Percentiles rank a stretch among this genome's conserved stretches.
Evolutionary conservation across 2,888 invertebrate species (phyloP).

Genomic region (Drosophila borealis): DNA sequence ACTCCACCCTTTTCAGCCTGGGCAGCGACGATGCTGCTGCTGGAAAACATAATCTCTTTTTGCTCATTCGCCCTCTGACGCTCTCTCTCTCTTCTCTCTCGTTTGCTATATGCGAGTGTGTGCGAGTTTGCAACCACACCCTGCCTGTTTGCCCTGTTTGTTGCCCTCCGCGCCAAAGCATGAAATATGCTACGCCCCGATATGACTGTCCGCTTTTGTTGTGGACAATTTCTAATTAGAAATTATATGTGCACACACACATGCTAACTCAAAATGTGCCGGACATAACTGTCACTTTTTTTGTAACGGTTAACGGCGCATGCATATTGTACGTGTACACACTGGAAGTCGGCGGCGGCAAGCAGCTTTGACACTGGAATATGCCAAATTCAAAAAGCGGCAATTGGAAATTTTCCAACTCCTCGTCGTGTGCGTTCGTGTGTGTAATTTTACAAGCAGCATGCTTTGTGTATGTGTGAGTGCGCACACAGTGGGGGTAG

Average conservation of each 20-base stretch:
- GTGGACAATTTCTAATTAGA: conserved; percentile 76
- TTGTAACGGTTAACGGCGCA: conserved; percentile 60
- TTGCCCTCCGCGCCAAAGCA: conserved; percentile 65
- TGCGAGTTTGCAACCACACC: conserved; percentile 68
- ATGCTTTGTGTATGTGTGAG: conserved; percentile 22
- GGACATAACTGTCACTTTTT: conserved; percentile 75
- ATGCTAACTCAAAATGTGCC: conserved; percentile 35
- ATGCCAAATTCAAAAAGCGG: conserved; percentile 75
- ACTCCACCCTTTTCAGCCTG: conserved; percentile 77
- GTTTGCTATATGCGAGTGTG: conserved; percentile 19
- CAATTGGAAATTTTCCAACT: conserved; percentile 65
- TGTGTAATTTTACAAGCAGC: conserved; percentile 55
- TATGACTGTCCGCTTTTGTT: conserved; percentile 57
- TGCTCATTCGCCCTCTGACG: conserved; percentile 12
- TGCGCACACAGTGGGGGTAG: conserved; percentile 62
- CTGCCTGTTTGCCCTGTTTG: conserved; percentile 53
- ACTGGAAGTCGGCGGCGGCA: conserved; percentile 51
- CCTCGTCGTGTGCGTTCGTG: conserved; percentile 51
- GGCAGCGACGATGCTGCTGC: conserved; percentile 49
- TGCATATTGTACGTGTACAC: conserved; percentile 48
- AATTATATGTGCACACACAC: conserved; percentile 51
- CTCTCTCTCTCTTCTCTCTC: conserved; percentile 26
- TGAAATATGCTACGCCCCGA: conserved; percentile 66
- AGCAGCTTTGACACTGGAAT: conserved; percentile 56
- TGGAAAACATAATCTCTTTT: conserved; percentile 67